A percentile compares a stretch with the other conserved stretches of the same genome.
These are phyloP conservation scores for Eupeodes luniger DNA, from an alignment of 2,888 invertebrate species.

Conservation along the genomic window DNA sequence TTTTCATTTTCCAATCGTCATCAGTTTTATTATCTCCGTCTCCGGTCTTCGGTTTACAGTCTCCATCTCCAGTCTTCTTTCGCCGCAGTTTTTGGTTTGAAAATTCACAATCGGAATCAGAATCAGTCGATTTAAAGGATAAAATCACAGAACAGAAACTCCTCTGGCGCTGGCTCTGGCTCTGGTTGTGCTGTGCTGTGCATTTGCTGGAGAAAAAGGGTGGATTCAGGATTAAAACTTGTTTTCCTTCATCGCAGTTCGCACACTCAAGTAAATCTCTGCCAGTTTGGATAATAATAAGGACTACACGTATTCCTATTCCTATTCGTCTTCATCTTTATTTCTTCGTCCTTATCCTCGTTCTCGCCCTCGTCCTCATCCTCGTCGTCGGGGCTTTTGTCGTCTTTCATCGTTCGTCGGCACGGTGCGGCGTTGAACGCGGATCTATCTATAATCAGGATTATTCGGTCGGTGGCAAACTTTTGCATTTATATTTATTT, in stretches of 20 bases:
- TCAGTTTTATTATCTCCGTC: conserved; percentile 26
- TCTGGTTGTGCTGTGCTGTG: neutral
- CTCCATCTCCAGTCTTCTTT: neutral
- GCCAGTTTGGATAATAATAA: conserved; percentile 8
- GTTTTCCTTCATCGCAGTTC: conserved; percentile 13
- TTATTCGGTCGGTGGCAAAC: conserved; percentile 57
- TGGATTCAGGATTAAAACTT: conserved; percentile 43
- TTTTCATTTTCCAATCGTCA: conserved; percentile 48
- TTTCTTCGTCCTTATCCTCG: conserved; percentile 8
- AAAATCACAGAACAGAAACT: neutral
- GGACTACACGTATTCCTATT: neutral
- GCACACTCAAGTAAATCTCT: conserved; percentile 21
- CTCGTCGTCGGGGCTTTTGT: conserved; percentile 3
- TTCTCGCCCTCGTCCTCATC: neutral
- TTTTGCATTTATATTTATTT: conserved; percentile 62
- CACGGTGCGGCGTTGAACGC: neutral
- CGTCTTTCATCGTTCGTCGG: neutral
- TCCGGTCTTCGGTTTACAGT: too few species aligned
- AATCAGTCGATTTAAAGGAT: conserved; percentile 3
- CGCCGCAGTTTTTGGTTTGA: conserved; percentile 16
- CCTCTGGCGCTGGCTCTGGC: neutral
- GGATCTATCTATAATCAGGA: conserved; percentile 51
- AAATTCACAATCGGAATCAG: conserved; percentile 24
- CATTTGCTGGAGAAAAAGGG: conserved; percentile 29
- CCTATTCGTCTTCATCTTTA: too few species aligned